Evolutionary conservation across 2,888 invertebrate genomes (phyloP).

Genomic region (Conops quadrifasciatus): DNA sequence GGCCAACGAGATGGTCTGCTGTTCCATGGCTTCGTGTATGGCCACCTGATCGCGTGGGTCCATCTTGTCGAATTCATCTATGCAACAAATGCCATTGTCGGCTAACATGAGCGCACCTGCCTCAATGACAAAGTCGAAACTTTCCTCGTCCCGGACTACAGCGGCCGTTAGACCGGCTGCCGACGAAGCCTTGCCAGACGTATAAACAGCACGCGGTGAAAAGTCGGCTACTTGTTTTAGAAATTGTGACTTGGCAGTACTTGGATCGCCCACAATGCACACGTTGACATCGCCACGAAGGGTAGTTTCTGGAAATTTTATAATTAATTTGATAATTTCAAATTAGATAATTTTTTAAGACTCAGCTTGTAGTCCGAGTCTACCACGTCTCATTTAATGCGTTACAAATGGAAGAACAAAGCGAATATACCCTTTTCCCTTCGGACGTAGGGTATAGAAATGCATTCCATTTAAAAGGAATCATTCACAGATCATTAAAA

Average conservation of each 20-base stretch:
- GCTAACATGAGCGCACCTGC: constrained; percentile 99
- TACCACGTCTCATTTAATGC: no score
- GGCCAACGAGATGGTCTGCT: constrained; percentile 98
- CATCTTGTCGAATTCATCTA: constrained; percentile 99
- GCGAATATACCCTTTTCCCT: no score
- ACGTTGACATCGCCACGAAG: constrained; percentile 97
- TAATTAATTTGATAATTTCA: neutral
- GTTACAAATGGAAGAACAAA: no score
- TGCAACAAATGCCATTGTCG: constrained; percentile 98
- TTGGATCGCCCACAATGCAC: constrained; percentile 98
- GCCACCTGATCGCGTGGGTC: constrained; percentile 97
- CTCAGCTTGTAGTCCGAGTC: no score
- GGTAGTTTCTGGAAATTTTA: constrained; percentile 72
- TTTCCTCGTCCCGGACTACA: constrained; percentile 96
- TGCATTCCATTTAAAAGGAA: no score
- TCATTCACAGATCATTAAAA: no score
- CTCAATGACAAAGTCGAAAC: constrained; percentile 98
- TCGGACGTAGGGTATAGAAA: no score
- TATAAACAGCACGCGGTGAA: constrained; percentile 95
- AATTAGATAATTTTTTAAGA: no score
- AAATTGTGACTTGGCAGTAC: constrained; percentile 97
- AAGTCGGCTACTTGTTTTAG: constrained; percentile 95
- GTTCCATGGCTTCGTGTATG: constrained; percentile 99
- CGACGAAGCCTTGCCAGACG: constrained; percentile 97
- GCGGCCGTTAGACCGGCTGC: constrained; percentile 99